These are phyloP conservation scores for Stratiolaelaps scimitus DNA, from an alignment of 1,140 invertebrate genomes.

Conservation along the genomic window DNA sequence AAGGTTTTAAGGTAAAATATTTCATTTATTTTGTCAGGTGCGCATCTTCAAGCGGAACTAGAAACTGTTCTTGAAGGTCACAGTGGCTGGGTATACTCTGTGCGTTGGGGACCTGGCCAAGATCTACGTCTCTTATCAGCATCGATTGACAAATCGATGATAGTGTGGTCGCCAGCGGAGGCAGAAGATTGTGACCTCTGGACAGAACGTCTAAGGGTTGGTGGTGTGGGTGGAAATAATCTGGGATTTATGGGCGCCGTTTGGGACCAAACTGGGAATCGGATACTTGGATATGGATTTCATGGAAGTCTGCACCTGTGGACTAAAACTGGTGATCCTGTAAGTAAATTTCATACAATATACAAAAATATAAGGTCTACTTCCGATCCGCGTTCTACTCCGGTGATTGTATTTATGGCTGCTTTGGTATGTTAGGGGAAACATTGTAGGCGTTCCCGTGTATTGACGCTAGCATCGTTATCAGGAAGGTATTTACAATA, in stretches of 20 bases:
- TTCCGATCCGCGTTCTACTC: background rate
- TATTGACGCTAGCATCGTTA: background rate
- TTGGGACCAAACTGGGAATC: constrained; percentile 55
- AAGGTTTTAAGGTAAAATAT: too few species aligned
- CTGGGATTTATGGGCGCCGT: constrained; percentile 79
- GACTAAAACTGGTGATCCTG: constrained; percentile 45
- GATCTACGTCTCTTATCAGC: constrained; percentile 58
- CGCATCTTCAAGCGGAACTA: constrained; percentile 40
- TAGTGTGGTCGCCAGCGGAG: constrained; percentile 66
- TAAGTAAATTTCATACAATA: background rate
- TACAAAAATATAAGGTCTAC: background rate
- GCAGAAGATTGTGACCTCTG: constrained; percentile 52
- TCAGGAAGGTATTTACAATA: background rate
- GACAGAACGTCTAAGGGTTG: constrained; percentile 64
- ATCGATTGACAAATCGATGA: constrained; percentile 84
- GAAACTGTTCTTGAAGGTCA: constrained; percentile 82
- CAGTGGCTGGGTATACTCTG: constrained; percentile 82
- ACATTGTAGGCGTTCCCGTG: background rate
- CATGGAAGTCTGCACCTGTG: constrained; percentile 90
- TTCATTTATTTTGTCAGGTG: background rate
- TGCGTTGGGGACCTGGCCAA: constrained; percentile 58
- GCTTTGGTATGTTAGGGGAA: background rate
- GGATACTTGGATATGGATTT: constrained; percentile 71
- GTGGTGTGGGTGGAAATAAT: constrained; percentile 82
- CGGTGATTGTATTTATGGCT: background rate